Evolutionary conservation across 2,888 invertebrate genomes (phyloP), one percentile per base, ranked within the genome.

Genomic region (Melinaea marsaeus): DNA sequence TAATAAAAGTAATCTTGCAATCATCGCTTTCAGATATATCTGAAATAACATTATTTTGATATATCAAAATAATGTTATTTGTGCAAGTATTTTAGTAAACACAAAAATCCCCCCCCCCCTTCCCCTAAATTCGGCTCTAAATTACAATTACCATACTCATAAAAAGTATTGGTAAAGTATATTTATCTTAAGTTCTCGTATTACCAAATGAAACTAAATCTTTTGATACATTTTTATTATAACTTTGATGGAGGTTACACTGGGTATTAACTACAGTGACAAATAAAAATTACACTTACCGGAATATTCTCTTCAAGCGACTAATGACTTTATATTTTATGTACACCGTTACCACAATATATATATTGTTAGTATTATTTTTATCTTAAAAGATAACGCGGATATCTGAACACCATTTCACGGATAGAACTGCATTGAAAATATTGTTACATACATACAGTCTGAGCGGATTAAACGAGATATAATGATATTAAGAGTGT

Each of bases 301-400:
- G 82, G 78, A 90, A 90, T 81, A 90, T 89, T 88, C 84, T 90
- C 88, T 88, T 90, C 85, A 90, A 79, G 76, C 90, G 89, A 88
- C 90, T 90, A 90, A 90, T 90, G 90, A 90, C 90, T 85, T 83
- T 84, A 67, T 85, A 87, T 83, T 88, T 85, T 77, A 85, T 81
- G 67, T 82, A 84, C 87, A 88, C 86, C 78, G 78, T 81, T 73
- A 71, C 66, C 72, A 76, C 81, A 73, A 74, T 74, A 61, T 67
- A 71, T 74, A 64, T 62, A 72, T 69, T 42, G 33, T 68, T 57
- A 58, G 58, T 69, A 69, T 66, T 66, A 69, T 72, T 74, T 70
- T 63, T 60, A 70, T 70, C 68, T 67, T 63, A 55, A 37, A 62
- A 63, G 65, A 67, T 59, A 62, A 67, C 58, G 60, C 64, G 63